A percentile compares a stretch with the other conserved stretches of the same genome.
Conservation (phyloP, 2,113 vertebrate species). For the Synodontis membranacea region DNA sequence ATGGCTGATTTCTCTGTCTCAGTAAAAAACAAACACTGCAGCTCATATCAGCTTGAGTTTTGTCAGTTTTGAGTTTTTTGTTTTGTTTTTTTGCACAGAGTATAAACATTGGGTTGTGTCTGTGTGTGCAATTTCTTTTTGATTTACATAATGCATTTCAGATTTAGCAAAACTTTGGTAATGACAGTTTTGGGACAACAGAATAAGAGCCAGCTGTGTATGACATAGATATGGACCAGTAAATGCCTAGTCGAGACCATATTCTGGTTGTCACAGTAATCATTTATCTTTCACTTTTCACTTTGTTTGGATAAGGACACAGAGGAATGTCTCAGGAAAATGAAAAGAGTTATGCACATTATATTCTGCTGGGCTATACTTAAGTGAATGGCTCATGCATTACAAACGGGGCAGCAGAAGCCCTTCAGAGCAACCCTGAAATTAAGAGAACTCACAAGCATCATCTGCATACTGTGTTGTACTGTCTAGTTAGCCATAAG, state of each 20-base stretch:
- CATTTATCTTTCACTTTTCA: slow-evolving; percentile 19
- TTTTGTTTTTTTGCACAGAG: slow-evolving; percentile 22
- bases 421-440: slow-evolving; percentile 34
- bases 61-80: too few species aligned
- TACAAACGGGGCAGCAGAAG: slow-evolving; percentile 14
- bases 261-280: slow-evolving; percentile 1
- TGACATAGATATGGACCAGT: neutral
- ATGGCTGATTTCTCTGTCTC: neutral
- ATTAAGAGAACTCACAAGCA: slow-evolving; percentile 54
- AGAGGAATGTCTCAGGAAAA: slow-evolving; percentile 39
- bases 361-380: neutral
- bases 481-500: slow-evolving; percentile 56
- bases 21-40: slow-evolving; percentile 13
- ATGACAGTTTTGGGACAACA: neutral
- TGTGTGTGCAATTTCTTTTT: slow-evolving; percentile 2
- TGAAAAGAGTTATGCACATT: slow-evolving; percentile 21
- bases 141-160: slow-evolving; percentile 3
- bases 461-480: slow-evolving; percentile 57
- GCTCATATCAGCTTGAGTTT: slow-evolving; percentile 11
- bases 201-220: slow-evolving; percentile 12
- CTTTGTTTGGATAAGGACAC: slow-evolving; percentile 44
- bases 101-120: neutral
- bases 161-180: neutral
- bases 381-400: neutral
- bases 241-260: slow-evolving; percentile 7